Percentiles rank a stretch among this genome's conserved stretches.
Evolutionary conservation across 1,140 invertebrate species (phyloP).

Genomic region (Tribolium castaneum): DNA sequence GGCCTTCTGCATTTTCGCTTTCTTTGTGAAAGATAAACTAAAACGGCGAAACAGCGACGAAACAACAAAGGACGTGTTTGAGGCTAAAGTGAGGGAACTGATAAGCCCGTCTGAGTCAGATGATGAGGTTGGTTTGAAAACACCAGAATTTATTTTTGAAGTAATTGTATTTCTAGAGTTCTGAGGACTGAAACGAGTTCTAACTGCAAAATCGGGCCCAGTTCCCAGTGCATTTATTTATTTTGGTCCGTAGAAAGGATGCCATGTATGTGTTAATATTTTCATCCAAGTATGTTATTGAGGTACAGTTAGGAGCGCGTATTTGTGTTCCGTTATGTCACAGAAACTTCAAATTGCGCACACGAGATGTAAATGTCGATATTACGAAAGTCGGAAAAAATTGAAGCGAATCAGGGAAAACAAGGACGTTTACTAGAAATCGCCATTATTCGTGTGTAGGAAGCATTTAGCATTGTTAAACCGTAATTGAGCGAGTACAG

Average conservation of each 20-base stretch:
- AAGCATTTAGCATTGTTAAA: constrained; percentile 11
- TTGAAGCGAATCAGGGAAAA: neutral
- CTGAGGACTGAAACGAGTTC: no score
- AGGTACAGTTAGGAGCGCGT: constrained; percentile 38
- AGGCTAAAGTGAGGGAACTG: constrained; percentile 2
- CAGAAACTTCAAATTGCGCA: constrained; percentile 23
- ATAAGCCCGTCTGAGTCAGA: neutral
- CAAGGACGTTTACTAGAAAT: neutral
- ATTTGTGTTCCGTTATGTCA: constrained; percentile 40
- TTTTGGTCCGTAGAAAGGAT: constrained; percentile 40
- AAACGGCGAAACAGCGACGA: neutral
- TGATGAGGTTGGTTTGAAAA: neutral
- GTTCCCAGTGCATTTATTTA: constrained; percentile 13
- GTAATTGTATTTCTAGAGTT: neutral
- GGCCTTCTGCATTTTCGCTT: neutral
- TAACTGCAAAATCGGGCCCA: neutral
- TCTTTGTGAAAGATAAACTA: neutral
- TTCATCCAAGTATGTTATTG: constrained; percentile 41
- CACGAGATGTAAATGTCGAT: constrained; percentile 18
- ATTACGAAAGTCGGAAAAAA: constrained; percentile 8
- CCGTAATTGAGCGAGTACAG: constrained; percentile 17
- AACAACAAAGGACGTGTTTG: neutral
- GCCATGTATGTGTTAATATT: constrained; percentile 43
- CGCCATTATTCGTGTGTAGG: constrained; percentile 26
- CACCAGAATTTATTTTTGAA: no score